phyloP scores from a whole-genome alignment of 2,888 invertebrate species.

The Lucinisca nassula region DNA sequence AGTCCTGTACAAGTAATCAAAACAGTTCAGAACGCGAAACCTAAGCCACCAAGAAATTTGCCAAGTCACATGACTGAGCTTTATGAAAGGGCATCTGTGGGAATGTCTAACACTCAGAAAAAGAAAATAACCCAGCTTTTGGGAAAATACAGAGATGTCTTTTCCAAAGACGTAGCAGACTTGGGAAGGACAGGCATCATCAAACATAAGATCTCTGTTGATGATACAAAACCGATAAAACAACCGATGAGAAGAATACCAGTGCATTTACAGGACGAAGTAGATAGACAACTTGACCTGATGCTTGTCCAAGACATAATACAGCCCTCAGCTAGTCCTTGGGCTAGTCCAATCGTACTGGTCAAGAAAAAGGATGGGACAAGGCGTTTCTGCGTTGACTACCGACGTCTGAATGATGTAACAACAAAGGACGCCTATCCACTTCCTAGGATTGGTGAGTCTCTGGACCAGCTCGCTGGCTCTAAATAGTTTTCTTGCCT shows the following conservation, averaged over 20 bases:
- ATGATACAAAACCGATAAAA: neutral
- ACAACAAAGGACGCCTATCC: no score
- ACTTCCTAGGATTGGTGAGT: no score
- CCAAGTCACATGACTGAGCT: conserved; percentile 4
- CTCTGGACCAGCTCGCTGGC: no score
- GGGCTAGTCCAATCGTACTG: neutral
- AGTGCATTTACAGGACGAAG: neutral
- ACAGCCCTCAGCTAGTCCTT: no score
- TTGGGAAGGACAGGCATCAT: no score
- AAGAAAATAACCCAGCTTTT: neutral
- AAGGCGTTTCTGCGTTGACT: neutral
- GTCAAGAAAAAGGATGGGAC: neutral
- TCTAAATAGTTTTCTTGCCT: no score
- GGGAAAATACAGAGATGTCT: neutral
- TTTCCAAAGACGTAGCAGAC: neutral
- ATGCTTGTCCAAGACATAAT: neutral
- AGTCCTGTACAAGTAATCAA: neutral
- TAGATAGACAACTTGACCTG: neutral
- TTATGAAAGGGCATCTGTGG: neutral
- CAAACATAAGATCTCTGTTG: no score
- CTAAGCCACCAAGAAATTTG: neutral
- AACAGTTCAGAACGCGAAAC: no score
- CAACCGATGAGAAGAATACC: neutral
- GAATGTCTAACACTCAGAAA: neutral
- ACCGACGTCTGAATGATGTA: no score